Evolutionary conservation across 2,888 invertebrate species (phyloP).

Genomic region (Stenchaetothrips biformis): DNA sequence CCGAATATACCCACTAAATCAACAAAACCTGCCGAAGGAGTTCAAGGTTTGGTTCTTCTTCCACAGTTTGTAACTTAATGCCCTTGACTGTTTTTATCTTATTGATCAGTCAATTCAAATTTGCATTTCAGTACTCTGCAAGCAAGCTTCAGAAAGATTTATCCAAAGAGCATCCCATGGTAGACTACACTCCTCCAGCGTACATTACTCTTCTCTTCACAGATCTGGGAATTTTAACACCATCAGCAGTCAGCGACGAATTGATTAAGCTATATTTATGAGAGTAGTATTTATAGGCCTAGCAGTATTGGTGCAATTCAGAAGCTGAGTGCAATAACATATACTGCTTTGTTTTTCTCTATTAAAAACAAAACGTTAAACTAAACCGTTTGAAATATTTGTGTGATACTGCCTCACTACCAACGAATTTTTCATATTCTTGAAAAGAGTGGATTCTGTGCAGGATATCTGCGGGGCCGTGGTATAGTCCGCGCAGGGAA

Average conservation of each 20-base stretch:
- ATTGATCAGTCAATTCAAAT: background rate
- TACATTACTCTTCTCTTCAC: constrained; percentile 91
- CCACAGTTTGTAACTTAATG: background rate
- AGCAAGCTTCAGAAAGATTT: constrained; percentile 42
- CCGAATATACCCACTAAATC: constrained; percentile 87
- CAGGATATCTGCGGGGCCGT: no score
- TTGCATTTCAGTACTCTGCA: background rate
- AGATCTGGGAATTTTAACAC: constrained; percentile 91
- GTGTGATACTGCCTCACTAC: no score
- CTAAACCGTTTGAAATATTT: no score
- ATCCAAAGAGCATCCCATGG: constrained; percentile 73
- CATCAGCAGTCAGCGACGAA: constrained; percentile 96
- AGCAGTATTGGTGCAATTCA: background rate
- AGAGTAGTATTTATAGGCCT: constrained; percentile 38
- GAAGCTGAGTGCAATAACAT: no score
- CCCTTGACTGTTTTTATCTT: constrained; percentile 29
- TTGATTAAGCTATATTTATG: constrained; percentile 92
- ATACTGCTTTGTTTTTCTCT: constrained; percentile 16
- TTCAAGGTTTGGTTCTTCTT: constrained; percentile 63
- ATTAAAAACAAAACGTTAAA: constrained; percentile 5
- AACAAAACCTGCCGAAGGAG: constrained; percentile 81
- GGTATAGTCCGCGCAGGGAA: no score
- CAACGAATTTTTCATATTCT: no score
- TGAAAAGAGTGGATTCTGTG: no score
- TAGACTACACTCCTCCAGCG: constrained; percentile 95